Conservation (phyloP, 2,888 invertebrate species). For the Netelia virgata region DNA sequence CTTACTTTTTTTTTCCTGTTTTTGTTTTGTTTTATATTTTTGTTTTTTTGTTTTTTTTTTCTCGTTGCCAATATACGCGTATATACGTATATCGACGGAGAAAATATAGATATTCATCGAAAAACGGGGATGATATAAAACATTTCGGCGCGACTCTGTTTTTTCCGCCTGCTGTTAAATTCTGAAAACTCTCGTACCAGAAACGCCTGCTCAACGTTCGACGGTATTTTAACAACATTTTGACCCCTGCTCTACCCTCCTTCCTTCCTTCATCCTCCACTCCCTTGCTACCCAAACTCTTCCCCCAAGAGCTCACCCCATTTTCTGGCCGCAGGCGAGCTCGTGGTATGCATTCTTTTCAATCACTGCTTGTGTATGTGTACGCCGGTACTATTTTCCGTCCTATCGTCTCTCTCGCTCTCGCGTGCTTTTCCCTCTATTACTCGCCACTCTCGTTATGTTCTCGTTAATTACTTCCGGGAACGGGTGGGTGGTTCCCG, state of each 20-base stretch:
- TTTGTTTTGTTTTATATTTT: not conserved
- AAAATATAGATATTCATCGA: not conserved
- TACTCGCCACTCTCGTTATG: constrained; percentile 59
- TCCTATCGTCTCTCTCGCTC: constrained; percentile 7
- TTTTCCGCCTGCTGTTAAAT: constrained; percentile 8
- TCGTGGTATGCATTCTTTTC: constrained; percentile 15
- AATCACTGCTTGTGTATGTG: constrained; percentile 8
- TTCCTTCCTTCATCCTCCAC: not conserved
- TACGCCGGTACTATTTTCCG: constrained; percentile 5
- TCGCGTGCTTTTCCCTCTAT: constrained; percentile 38
- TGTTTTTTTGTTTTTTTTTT: constrained; percentile 23
- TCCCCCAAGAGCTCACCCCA: not conserved
- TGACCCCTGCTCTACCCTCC: not conserved
- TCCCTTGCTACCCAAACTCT: not conserved
- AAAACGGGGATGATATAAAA: constrained; percentile 35
- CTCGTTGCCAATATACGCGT: constrained; percentile 18
- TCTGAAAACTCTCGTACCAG: constrained; percentile 29
- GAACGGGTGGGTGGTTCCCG: constrained; percentile 32
- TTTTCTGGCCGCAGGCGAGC: constrained; percentile 2
- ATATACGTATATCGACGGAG: not conserved
- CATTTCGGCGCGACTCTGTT: constrained; percentile 26
- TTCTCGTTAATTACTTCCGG: constrained; percentile 68
- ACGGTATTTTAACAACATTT: constrained; percentile 63
- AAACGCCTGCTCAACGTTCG: constrained; percentile 30
- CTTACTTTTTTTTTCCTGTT: no score